Percentiles rank a stretch among this genome's conserved stretches.
Conservation (phyloP, 2,888 invertebrate genomes). For the Psylliodes chrysocephalus region DNA sequence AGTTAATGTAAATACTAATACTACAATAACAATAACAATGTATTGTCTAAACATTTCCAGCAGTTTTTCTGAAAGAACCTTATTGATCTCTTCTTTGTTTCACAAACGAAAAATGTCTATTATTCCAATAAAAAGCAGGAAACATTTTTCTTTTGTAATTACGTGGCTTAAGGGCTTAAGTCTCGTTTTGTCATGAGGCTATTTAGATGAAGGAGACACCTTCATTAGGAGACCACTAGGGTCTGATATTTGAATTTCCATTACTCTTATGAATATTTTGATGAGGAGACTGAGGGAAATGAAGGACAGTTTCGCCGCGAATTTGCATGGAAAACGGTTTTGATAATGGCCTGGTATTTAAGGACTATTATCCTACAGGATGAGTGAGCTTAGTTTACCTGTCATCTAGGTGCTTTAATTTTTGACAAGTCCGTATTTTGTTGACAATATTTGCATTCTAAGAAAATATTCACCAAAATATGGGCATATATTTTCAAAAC, state of each 20-base stretch:
- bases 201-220: slow-evolving; percentile 28
- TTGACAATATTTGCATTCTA: neutral
- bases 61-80: too few relatives aligned
- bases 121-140: slow-evolving; percentile 5
- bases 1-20: too few relatives aligned
- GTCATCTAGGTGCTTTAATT: slow-evolving; percentile 9
- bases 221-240: slow-evolving; percentile 37
- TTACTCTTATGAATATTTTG: slow-evolving; percentile 41
- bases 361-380: slow-evolving; percentile 30
- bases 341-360: slow-evolving; percentile 31
- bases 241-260: slow-evolving; percentile 38
- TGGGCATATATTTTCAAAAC: too few relatives aligned
- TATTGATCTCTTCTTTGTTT: too few relatives aligned
- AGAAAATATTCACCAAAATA: too few relatives aligned
- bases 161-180: slow-evolving; percentile 8
- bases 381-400: slow-evolving; percentile 19
- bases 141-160: slow-evolving; percentile 19
- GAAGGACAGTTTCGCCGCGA: slow-evolving; percentile 31
- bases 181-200: slow-evolving; percentile 23
- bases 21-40: too few relatives aligned
- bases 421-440: neutral
- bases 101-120: neutral
- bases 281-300: slow-evolving; percentile 30
- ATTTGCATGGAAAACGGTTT: slow-evolving; percentile 41
- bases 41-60: too few relatives aligned